Percentiles rank a stretch among this genome's conserved stretches.
These are phyloP conservation scores for Microtus ochrogaster DNA, from an alignment of 2,113 vertebrate genomes.

Conservation along the genomic window DNA sequence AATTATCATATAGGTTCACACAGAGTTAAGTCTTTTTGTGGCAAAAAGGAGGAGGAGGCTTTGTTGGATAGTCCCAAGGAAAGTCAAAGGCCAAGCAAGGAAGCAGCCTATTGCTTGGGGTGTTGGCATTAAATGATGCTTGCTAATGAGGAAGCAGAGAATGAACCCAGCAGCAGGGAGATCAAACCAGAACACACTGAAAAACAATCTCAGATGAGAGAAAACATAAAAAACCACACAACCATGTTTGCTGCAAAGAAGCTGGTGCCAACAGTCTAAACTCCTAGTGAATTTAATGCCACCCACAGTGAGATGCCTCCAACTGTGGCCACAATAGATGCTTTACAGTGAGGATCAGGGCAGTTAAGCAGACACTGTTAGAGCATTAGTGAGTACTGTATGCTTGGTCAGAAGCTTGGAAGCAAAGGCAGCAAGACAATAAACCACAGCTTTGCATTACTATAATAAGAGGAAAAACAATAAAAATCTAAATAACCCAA, in stretches of 20 bases:
- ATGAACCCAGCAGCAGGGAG: not conserved
- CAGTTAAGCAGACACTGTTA: not conserved
- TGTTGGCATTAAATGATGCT: slow-evolving; percentile 15
- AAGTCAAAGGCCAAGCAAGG: not conserved
- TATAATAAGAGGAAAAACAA: not conserved
- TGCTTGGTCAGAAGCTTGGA: slow-evolving; percentile 28
- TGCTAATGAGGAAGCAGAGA: slow-evolving; percentile 52
- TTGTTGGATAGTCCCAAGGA: not conserved
- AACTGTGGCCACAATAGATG: too few species aligned
- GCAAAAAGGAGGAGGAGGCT: not conserved
- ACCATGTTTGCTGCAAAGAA: slow-evolving; percentile 11
- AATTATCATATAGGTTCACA: not conserved
- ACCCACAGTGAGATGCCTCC: not conserved
- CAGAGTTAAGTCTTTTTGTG: not conserved
- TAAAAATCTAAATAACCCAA: not conserved
- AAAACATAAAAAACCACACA: not conserved
- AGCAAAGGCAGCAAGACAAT: not conserved
- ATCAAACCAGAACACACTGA: not conserved
- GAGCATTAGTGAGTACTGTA: not conserved
- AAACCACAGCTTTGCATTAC: slow-evolving; percentile 1
- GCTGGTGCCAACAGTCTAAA: not conserved
- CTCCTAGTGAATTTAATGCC: not conserved
- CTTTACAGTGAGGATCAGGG: slow-evolving; percentile 15
- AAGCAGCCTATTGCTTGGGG: not conserved
- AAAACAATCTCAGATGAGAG: slow-evolving; percentile 29